phyloP scores from a whole-genome alignment of 2,888 invertebrate species.

The Philhelius pedissequus region DNA sequence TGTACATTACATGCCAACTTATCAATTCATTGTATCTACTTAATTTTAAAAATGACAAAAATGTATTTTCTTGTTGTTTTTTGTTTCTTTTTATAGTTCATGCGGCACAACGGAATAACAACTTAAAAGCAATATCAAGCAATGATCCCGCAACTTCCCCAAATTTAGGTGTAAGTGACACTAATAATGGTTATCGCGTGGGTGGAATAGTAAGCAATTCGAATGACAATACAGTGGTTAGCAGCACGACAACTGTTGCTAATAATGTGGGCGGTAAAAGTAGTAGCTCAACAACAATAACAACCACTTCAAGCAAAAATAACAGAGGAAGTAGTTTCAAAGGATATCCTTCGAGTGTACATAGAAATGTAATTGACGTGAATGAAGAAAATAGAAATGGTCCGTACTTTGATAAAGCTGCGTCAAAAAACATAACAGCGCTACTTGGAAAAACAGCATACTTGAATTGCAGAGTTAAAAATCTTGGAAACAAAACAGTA shows the following conservation, averaged over 20 bases:
- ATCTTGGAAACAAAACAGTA: constrained; percentile 94
- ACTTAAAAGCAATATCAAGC: constrained; percentile 70
- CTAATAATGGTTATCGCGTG: constrained; percentile 67
- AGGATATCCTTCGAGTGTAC: constrained; percentile 70
- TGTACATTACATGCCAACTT: not conserved
- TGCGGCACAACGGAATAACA: constrained; percentile 77
- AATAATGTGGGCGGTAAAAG: constrained; percentile 60
- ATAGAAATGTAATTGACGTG: constrained; percentile 76
- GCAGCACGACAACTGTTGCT: constrained; percentile 28
- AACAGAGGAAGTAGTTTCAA: constrained; percentile 61
- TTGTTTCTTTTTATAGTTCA: constrained; percentile 73
- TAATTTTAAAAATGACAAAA: too few relatives aligned
- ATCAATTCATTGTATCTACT: not conserved
- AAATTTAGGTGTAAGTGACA: constrained; percentile 8
- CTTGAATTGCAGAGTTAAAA: constrained; percentile 93
- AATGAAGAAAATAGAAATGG: constrained; percentile 81
- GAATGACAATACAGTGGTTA: constrained; percentile 24
- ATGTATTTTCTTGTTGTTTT: not conserved
- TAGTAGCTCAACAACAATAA: constrained; percentile 68
- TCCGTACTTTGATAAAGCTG: constrained; percentile 88
- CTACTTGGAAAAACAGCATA: constrained; percentile 93
- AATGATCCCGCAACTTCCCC: constrained; percentile 67
- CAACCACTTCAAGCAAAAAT: constrained; percentile 69
- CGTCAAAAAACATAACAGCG: constrained; percentile 89
- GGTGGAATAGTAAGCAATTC: constrained; percentile 38